These are phyloP conservation scores for Rosalia funebris DNA, from an alignment of 2,888 invertebrate genomes.

Conservation along the genomic window DNA sequence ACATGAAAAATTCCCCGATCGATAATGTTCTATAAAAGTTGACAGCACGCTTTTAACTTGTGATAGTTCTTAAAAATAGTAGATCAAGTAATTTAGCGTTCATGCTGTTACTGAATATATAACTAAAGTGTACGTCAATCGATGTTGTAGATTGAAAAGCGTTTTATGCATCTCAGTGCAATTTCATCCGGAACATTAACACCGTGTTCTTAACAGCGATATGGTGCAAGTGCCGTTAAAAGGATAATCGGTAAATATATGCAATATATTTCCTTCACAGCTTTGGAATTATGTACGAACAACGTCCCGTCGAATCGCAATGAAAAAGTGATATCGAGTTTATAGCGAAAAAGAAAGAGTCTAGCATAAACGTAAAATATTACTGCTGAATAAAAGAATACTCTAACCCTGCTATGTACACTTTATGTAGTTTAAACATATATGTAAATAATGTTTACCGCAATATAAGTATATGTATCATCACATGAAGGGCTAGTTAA, in stretches of 20 bases:
- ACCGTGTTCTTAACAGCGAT: background rate
- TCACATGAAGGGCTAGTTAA: background rate
- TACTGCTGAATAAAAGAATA: conserved; percentile 1
- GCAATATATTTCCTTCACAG: conserved; percentile 8
- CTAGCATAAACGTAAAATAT: background rate
- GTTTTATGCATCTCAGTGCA: background rate
- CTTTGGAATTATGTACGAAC: background rate
- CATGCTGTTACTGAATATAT: background rate
- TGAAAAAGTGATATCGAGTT: background rate
- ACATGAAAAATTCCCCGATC: no score
- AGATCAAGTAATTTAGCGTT: no score
- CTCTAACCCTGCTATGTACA: background rate
- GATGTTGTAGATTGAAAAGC: background rate
- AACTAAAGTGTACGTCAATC: background rate
- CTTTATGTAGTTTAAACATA: background rate
- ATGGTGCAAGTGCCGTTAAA: background rate
- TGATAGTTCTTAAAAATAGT: no score
- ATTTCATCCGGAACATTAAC: conserved; percentile 4
- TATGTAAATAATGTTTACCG: background rate
- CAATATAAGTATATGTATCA: background rate
- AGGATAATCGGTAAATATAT: conserved; percentile 8
- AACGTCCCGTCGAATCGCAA: no score
- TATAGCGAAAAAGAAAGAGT: background rate
- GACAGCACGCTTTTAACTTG: no score
- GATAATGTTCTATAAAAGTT: no score